Base-by-base conservation (phyloP, 2,113 vertebrate genomes). In the Mirounga angustirostris region DNA sequence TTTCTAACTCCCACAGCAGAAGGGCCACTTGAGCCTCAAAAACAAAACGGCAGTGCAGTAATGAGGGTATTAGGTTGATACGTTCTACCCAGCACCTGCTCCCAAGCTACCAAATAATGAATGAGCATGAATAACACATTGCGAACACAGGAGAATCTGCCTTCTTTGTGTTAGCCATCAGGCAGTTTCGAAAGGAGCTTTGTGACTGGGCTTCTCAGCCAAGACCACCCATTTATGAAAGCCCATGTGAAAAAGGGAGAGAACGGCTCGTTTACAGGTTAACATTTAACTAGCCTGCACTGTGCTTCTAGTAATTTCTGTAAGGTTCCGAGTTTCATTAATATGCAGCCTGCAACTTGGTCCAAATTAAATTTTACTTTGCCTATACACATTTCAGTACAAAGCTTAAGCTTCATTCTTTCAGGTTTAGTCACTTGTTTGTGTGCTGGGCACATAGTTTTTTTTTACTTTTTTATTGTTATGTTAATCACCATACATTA, bases 41-140 rank as follows among this genome's bases (percentile, higher is more conserved):
- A 94, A 82, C 82, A 80, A 96, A 95, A 83, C 50, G 0, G 4
- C 79, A 0, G 16, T 4, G 92, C 7, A 16, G 97, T 97, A 98
- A 98, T 90, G 65, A 97, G 97, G 97, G 52, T 93, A 36, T 97
- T 76, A 88, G 33, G 52, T 97, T 96, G 91, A 30, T 88, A 1
- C 14, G 50, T 79, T 40, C 96, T 24, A 14, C 90, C 96, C 11
- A 30, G 86, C 98, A 97, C 71, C 98, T 98, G 98, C 97, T 98
- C 92, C 63, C 46, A 1, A 80, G 2, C 86, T 97, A 96, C 97
- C 82, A 0, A 98, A 98, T 98, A 98, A 98, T 98, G 97, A 88
- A 98, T 98, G 98, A 98, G 97, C 97, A 89, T 97, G 95, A 98
- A 96, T 98, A 96, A 98, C 98, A 94, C 94, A 81, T 81, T 36